Percentiles rank a stretch among this genome's conserved stretches.
phyloP scores from a whole-genome alignment of 2,888 invertebrate genomes.

The Chloroclystis v-ata region DNA sequence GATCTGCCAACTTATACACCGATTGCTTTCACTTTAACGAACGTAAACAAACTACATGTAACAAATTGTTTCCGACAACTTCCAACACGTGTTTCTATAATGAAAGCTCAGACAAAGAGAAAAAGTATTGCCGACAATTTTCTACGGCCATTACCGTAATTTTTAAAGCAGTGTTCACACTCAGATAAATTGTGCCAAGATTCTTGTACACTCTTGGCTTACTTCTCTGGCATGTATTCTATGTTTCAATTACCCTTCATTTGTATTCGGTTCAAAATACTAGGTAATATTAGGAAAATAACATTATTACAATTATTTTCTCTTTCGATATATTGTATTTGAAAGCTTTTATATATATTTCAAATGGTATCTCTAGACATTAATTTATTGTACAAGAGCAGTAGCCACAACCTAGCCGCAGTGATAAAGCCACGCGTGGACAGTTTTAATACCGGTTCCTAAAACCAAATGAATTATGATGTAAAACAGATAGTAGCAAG shows the following conservation, averaged over 20 bases:
- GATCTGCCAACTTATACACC: conserved; percentile 22
- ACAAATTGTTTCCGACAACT: conserved; percentile 29
- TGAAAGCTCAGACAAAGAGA: conserved; percentile 23
- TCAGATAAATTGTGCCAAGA: conserved; percentile 7
- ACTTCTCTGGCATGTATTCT: neutral
- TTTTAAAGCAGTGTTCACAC: conserved; percentile 34
- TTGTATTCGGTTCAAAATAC: too few relatives aligned
- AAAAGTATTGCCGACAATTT: conserved; percentile 30
- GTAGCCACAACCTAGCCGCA: neutral
- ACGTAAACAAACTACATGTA: conserved; percentile 26
- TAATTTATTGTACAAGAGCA: neutral
- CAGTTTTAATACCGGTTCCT: conserved; percentile 18
- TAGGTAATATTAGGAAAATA: too few relatives aligned
- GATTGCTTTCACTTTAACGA: conserved; percentile 31
- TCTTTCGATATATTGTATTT: too few relatives aligned
- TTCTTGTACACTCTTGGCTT: neutral
- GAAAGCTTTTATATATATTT: too few relatives aligned
- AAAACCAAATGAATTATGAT: conserved; percentile 20
- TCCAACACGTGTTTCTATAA: conserved; percentile 24
- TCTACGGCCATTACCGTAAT: conserved; percentile 54
- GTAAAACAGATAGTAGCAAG: conserved; percentile 18
- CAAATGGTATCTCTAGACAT: too few relatives aligned
- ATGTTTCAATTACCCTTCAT: too few relatives aligned
- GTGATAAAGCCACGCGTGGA: conserved; percentile 6
- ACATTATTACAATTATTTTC: too few relatives aligned